A percentile compares a stretch with the other conserved stretches of the same genome.
Evolutionary conservation across 1,140 invertebrate genomes (phyloP).

Genomic region (Drosophila orosa): DNA sequence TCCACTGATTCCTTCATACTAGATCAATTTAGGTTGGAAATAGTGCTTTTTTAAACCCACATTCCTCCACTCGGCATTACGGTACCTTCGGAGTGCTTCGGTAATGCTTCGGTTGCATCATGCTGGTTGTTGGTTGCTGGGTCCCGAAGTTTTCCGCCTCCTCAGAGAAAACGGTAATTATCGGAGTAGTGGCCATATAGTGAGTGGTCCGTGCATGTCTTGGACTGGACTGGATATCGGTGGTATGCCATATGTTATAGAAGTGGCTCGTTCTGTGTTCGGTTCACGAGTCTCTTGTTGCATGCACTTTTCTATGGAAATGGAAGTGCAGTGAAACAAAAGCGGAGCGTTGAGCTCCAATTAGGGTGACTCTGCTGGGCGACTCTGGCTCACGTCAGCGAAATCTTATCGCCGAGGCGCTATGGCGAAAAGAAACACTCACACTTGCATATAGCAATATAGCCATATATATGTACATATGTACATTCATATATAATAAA

Average conservation of each 20-base stretch:
- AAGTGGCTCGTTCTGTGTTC: slow-evolving; percentile 44
- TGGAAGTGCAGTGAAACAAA: slow-evolving; percentile 73
- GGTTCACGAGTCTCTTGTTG: slow-evolving; percentile 80
- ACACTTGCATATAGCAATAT: slow-evolving; percentile 14
- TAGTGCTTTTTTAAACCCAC: slow-evolving; percentile 13
- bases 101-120: slow-evolving; percentile 57
- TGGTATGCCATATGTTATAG: slow-evolving; percentile 48
- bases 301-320: slow-evolving; percentile 81
- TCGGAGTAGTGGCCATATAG: slow-evolving; percentile 26
- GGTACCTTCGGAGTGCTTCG: slow-evolving; percentile 20
- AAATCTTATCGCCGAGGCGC: slow-evolving; percentile 73
- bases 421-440: slow-evolving; percentile 43
- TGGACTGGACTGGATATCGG: slow-evolving; percentile 55
- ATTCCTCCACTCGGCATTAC: slow-evolving; percentile 30
- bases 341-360: slow-evolving; percentile 80
- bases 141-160: slow-evolving; percentile 14
- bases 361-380: slow-evolving; percentile 60
- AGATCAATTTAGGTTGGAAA: slow-evolving; percentile 38
- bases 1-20: slow-evolving; percentile 16
- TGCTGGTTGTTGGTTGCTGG: slow-evolving; percentile 10
- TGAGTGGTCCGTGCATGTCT: slow-evolving; percentile 50
- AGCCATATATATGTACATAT: not conserved
- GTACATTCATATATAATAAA: slow-evolving; percentile 3
- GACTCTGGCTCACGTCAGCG: slow-evolving; percentile 69
- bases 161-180: slow-evolving; percentile 40